Conservation (phyloP, 2,888 invertebrate genomes). For the Seira musarum region DNA sequence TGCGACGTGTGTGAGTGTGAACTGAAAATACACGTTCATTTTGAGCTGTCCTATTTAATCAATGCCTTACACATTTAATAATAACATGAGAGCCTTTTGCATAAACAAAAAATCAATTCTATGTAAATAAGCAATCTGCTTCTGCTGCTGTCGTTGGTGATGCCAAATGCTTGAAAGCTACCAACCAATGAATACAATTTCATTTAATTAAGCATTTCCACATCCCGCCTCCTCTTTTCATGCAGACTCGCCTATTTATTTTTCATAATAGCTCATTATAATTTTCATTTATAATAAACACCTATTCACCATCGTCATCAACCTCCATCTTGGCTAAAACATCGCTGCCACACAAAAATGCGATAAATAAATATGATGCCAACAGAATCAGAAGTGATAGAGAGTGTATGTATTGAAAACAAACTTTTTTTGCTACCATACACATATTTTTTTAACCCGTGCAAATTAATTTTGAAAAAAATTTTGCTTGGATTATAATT, state of each 20-base stretch:
- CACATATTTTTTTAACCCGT: neutral
- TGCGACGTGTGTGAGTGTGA: no score
- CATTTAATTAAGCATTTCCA: constrained; percentile 12
- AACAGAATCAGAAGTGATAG: no score
- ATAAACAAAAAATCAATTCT: constrained; percentile 9
- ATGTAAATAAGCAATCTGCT: neutral
- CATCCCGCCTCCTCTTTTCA: constrained; percentile 13
- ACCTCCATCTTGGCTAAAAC: constrained; percentile 23
- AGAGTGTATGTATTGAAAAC: no score
- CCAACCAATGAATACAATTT: constrained; percentile 6
- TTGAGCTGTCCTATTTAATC: neutral
- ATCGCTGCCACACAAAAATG: neutral
- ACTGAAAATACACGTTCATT: neutral
- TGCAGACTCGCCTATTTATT: constrained; percentile 17
- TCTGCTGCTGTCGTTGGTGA: no score
- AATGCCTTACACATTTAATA: constrained; percentile 3
- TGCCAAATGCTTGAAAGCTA: neutral
- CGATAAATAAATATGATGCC: no score
- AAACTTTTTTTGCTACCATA: neutral
- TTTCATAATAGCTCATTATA: constrained; percentile 36
- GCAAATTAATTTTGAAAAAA: constrained; percentile 31
- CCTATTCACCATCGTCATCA: neutral
- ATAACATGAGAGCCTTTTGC: neutral
- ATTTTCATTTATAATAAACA: constrained; percentile 31
- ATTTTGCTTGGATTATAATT: constrained; percentile 33